Percentiles rank a stretch among this genome's conserved stretches.
Conservation (phyloP, 2,113 vertebrate genomes). For the Coregonus clupeaformis region DNA sequence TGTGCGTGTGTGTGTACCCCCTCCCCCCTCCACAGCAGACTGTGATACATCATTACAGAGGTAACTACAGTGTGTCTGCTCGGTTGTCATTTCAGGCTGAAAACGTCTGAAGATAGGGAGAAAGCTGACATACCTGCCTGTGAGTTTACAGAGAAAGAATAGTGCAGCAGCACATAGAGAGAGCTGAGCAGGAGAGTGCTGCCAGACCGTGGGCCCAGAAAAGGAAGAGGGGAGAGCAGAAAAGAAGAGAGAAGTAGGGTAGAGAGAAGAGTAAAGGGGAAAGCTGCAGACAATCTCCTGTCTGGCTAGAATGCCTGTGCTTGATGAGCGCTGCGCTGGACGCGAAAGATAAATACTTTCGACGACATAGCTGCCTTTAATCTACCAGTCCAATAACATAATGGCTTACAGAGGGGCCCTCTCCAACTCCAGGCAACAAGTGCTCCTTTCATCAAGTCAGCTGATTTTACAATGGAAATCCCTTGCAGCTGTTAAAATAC, state of each 20-base stretch:
- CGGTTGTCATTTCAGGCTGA: too few relatives aligned
- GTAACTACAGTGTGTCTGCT: neutral
- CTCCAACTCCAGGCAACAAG: slow-evolving; percentile 71
- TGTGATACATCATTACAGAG: neutral
- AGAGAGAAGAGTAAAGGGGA: slow-evolving; percentile 23
- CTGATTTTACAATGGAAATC: slow-evolving; percentile 79
- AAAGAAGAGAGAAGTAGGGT: neutral
- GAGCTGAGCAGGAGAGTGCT: neutral
- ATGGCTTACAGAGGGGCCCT: slow-evolving; percentile 69
- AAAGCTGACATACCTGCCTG: neutral
- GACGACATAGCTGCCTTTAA: slow-evolving; percentile 72
- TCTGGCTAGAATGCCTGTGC: slow-evolving; percentile 68
- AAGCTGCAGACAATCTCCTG: slow-evolving; percentile 42
- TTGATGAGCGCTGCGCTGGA: slow-evolving; percentile 66
- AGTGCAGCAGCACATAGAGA: neutral
- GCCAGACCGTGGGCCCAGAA: slow-evolving; percentile 8
- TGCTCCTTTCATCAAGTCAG: slow-evolving; percentile 75
- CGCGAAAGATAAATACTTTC: slow-evolving; percentile 69
- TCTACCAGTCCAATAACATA: slow-evolving; percentile 70
- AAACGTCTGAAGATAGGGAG: neutral
- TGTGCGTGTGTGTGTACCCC: slow-evolving; percentile 2
- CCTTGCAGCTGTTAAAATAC: slow-evolving; percentile 77
- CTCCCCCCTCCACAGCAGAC: neutral
- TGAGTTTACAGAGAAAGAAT: neutral
- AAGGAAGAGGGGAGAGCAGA: neutral